phyloP scores from a whole-genome alignment of 2,797 vertebrate species.

The Glossophaga mutica region DNA sequence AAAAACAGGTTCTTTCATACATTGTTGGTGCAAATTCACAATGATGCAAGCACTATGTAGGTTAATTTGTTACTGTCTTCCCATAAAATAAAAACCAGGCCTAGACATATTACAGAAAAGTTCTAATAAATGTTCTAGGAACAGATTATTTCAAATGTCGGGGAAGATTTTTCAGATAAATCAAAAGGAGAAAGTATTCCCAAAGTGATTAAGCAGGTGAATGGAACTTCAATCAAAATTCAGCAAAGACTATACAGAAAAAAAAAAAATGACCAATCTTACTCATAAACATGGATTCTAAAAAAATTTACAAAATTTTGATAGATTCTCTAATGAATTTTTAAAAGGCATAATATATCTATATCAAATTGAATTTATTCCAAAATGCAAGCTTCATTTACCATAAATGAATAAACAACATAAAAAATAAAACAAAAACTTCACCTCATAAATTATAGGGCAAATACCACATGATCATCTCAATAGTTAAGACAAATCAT shows the following conservation, averaged over 20 bases:
- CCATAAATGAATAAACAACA: background rate
- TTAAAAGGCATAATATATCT: background rate
- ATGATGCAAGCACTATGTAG: background rate
- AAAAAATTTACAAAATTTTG: background rate
- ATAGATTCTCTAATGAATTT: background rate
- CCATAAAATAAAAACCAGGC: background rate
- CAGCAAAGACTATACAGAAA: background rate
- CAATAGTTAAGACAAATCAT: background rate
- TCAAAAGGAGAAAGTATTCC: background rate
- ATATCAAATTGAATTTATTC: background rate
- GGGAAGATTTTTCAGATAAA: background rate
- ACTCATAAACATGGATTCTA: background rate
- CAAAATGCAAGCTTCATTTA: background rate
- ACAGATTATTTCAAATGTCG: background rate
- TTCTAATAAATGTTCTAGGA: background rate
- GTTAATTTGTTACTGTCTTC: background rate
- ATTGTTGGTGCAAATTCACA: background rate
- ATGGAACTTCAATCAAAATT: conserved; percentile 28
- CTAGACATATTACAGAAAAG: background rate
- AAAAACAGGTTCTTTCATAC: background rate
- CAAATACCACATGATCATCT: background rate
- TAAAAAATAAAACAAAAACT: background rate
- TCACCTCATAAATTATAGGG: background rate
- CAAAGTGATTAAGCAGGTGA: background rate
- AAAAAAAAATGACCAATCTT: background rate